Base-by-base conservation (phyloP, 2,888 invertebrate species). In the Seira ritae region DNA sequence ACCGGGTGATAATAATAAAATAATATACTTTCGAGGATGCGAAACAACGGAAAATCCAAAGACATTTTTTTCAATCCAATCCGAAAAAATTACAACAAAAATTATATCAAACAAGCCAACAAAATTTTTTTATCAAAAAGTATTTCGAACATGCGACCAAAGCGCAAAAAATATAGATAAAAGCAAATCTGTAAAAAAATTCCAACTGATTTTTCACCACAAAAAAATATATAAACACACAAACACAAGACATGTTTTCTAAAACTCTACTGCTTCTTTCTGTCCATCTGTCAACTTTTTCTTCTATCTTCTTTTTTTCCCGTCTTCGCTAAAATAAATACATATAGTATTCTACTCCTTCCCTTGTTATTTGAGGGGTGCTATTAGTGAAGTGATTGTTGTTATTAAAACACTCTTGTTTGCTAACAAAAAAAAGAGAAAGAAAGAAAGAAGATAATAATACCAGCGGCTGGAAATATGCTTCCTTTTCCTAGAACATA, bases 371-470 rank as follows among this genome's bases (percentile, higher is more conserved):
- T 65, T 65, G 79, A 78, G 75, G 75, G 79, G 85, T 76, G 83
- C 76, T 75, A 65, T 80, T 71, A 85, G 85, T 85, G 85, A 85
- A 85, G 85, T 85, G 85, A 83, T 76, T 76, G 75, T 55, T 78
- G 42, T 62, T 60, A 42, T 15, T 62, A 66, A 69, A 69, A 72
- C 50, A 75, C n/a, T n/a, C n/a, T n/a, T n/a, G 60, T 55, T 68
- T 68, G 15, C 68, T n/a, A 6, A n/a, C n/a, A 31, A 68, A 10
- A 22, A 22, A 22, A 19, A 60, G n/a, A 4, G 8, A 60, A n/a
- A 12, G 4, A 4, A 6, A n/a, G n/a, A 60, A n/a, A n/a, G n/a
- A n/a, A n/a, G n/a, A n/a, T n/a, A n/a, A n/a, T n/a, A n/a, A n/a
- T n/a, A n/a, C 17, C 60, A n/a, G n/a, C 60, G n/a, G 20, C 19